These are phyloP conservation scores for Campylomormyrus tamandua DNA, from an alignment of 2,113 vertebrate genomes.

Conservation along the genomic window DNA sequence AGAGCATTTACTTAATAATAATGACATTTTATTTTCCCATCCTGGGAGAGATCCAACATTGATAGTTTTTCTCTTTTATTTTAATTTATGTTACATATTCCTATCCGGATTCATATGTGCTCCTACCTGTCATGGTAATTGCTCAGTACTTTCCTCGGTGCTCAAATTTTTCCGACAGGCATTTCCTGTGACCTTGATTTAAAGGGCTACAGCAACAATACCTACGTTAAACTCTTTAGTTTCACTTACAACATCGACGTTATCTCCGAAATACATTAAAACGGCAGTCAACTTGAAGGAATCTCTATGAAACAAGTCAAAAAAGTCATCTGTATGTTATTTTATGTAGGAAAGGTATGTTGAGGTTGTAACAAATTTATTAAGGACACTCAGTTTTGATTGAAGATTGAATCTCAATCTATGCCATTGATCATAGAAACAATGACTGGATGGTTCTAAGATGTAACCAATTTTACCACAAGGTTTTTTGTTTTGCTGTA, in stretches of 20 bases:
- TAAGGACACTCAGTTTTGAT: not conserved
- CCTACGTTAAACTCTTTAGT: not conserved
- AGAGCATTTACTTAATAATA: not conserved
- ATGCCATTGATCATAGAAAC: not conserved
- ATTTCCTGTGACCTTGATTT: not conserved
- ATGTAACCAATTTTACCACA: not conserved
- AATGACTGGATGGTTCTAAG: not conserved
- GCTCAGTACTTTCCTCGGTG: not conserved
- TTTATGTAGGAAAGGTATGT: not conserved
- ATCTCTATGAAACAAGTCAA: not conserved
- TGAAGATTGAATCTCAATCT: not conserved
- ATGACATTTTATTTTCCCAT: not conserved
- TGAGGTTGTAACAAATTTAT: not conserved
- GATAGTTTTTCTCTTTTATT: not conserved
- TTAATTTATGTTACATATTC: not conserved
- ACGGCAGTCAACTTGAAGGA: not conserved
- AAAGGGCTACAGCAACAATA: not conserved
- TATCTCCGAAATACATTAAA: not conserved
- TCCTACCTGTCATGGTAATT: not conserved
- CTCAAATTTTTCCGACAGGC: not conserved
- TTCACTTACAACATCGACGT: not conserved
- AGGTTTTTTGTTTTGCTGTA: not conserved
- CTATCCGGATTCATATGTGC: not conserved
- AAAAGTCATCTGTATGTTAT: not conserved
- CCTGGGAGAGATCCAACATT: not conserved